These are phyloP conservation scores for Paramuricea clavata DNA, from an alignment of 92 coral and sea anemone genomes.

Conservation along the genomic window DNA sequence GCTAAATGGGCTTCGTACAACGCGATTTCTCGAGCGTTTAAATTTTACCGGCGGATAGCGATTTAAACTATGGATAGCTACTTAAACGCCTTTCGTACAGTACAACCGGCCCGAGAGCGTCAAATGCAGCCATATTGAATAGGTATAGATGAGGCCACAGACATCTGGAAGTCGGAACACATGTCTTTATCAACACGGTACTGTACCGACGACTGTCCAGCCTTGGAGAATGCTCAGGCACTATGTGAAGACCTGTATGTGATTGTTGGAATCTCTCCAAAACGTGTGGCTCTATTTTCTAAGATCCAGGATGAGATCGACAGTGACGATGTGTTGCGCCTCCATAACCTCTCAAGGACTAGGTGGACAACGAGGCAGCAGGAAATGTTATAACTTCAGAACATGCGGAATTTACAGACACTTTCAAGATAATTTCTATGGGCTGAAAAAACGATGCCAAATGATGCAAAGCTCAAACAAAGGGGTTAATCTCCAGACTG, in stretches of 20 bases:
- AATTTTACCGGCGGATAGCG: too few species aligned
- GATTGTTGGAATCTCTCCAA: background rate
- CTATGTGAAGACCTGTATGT: conserved; percentile 18
- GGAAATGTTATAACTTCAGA: background rate
- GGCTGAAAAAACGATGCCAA: background rate
- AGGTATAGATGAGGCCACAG: background rate
- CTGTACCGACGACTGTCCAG: conserved; percentile 10
- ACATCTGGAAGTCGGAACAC: conserved; percentile 21
- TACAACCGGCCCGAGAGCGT: too few species aligned
- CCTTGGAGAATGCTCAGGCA: conserved; percentile 15
- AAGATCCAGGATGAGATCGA: too few species aligned
- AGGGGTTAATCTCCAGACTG: conserved; percentile 11
- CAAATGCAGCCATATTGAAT: background rate
- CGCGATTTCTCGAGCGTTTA: too few species aligned
- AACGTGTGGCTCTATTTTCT: conserved; percentile 5
- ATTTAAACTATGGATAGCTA: too few species aligned
- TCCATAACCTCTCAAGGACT: too few species aligned
- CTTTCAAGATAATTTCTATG: conserved; percentile 12
- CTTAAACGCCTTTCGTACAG: too few species aligned
- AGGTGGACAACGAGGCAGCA: background rate
- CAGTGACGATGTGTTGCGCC: too few species aligned
- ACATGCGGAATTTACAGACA: background rate
- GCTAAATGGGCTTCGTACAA: too few species aligned
- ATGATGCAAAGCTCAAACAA: conserved; percentile 27
- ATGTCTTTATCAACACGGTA: background rate